Conservation (phyloP, 2,113 vertebrate genomes). For the Peromyscus californicus region DNA sequence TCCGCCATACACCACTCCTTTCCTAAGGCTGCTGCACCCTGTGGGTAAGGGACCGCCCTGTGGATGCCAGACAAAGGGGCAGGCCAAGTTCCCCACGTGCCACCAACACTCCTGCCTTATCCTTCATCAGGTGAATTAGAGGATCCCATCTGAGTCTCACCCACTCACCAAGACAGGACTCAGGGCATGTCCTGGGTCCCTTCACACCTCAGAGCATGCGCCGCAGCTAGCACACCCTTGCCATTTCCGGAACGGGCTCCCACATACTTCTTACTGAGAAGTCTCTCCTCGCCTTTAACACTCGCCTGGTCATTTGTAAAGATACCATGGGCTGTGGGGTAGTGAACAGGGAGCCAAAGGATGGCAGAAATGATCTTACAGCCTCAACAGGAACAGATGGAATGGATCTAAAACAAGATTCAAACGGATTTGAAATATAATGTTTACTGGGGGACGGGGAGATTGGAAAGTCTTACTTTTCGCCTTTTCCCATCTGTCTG, state of each 20-base stretch:
- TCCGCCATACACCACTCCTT: background rate
- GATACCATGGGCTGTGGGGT: background rate
- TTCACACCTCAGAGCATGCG: background rate
- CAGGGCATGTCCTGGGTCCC: no score
- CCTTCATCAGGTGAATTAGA: background rate
- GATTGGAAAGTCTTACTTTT: conserved; percentile 3
- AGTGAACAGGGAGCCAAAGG: background rate
- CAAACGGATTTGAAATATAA: background rate
- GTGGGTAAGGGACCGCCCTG: background rate
- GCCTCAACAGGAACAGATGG: background rate
- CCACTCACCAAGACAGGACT: background rate
- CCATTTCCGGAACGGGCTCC: background rate
- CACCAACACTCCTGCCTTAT: background rate
- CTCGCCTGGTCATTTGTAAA: background rate
- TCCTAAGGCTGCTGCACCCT: background rate
- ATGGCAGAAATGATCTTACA: background rate
- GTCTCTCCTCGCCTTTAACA: background rate
- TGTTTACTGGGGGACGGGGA: background rate
- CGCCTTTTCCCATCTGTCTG: background rate
- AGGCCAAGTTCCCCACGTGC: background rate
- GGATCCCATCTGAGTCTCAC: background rate
- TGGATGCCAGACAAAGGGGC: background rate
- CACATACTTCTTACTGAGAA: background rate
- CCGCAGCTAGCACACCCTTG: background rate
- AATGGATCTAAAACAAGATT: conserved; percentile 27